Conservation (phyloP, 2,888 invertebrate genomes). For the Callinectes sapidus region DNA sequence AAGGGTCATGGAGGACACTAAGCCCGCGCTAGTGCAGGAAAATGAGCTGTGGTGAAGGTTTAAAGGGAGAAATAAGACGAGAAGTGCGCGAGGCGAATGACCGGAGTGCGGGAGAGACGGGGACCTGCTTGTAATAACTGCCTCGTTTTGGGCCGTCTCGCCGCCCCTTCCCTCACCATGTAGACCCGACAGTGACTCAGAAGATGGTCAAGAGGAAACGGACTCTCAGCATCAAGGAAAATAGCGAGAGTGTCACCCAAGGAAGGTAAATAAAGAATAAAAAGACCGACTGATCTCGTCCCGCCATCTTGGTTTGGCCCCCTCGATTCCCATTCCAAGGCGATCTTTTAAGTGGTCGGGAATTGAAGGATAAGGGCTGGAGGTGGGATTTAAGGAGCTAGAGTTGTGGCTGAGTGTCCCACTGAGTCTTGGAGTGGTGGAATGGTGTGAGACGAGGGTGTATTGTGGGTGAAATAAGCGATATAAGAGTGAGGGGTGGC, state of each 20-base stretch:
- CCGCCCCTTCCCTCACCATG: conserved; percentile 43
- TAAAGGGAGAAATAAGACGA: neutral
- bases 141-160: neutral
- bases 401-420: neutral
- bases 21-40: neutral
- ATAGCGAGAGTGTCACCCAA: conserved; percentile 52
- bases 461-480: neutral
- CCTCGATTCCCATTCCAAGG: neutral
- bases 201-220: conserved; percentile 69
- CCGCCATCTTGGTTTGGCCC: conserved; percentile 64
- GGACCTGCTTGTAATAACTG: neutral
- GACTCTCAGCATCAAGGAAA: conserved; percentile 66
- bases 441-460: neutral
- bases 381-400: neutral
- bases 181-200: conserved; percentile 36
- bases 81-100: conserved; percentile 12
- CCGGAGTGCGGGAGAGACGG: conserved; percentile 17
- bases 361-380: neutral
- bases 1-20: neutral
- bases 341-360: neutral
- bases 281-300: neutral
- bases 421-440: neutral
- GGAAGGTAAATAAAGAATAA: conserved; percentile 52
- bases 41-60: neutral
- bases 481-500: neutral